Conservation (phyloP, 2,888 invertebrate species). For the Isotomurus palustris region DNA sequence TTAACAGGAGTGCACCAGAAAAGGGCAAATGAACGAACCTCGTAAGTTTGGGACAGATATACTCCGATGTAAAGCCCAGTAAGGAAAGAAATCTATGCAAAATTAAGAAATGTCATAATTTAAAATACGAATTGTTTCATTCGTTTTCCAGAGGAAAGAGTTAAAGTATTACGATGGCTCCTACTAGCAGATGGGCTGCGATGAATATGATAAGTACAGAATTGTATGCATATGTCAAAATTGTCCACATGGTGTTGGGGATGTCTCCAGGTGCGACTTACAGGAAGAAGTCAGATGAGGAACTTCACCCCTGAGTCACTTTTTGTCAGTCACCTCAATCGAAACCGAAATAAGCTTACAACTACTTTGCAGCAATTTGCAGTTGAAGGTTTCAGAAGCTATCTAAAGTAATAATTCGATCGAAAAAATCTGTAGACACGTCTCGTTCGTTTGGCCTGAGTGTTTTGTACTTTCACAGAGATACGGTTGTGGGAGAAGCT, state of each 20-base stretch:
- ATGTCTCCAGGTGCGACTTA: neutral
- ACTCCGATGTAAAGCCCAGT: slow-evolving; percentile 40
- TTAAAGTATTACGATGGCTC: slow-evolving; percentile 38
- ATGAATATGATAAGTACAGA: slow-evolving; percentile 42
- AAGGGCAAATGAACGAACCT: slow-evolving; percentile 18
- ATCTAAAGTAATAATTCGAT: too few relatives aligned
- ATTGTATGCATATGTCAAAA: slow-evolving; percentile 42
- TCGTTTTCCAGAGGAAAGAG: neutral
- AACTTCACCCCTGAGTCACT: too few relatives aligned
- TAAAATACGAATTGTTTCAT: neutral
- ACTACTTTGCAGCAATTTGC: too few relatives aligned
- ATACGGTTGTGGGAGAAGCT: too few relatives aligned
- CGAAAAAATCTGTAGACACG: too few relatives aligned
- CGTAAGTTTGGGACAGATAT: slow-evolving; percentile 41
- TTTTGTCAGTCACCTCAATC: too few relatives aligned
- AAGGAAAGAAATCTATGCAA: slow-evolving; percentile 36
- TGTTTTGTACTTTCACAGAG: too few relatives aligned
- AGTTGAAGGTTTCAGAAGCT: too few relatives aligned
- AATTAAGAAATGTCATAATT: neutral
- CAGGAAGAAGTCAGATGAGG: too few relatives aligned
- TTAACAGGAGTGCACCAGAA: neutral
- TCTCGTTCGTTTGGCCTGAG: too few relatives aligned
- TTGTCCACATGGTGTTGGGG: slow-evolving; percentile 23
- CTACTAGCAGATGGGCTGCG: slow-evolving; percentile 44
- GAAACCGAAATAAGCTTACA: too few relatives aligned